Percentiles rank a stretch among this genome's conserved stretches.
phyloP scores from a whole-genome alignment of 2,888 invertebrate species.

The Harpalus rubripes region DNA sequence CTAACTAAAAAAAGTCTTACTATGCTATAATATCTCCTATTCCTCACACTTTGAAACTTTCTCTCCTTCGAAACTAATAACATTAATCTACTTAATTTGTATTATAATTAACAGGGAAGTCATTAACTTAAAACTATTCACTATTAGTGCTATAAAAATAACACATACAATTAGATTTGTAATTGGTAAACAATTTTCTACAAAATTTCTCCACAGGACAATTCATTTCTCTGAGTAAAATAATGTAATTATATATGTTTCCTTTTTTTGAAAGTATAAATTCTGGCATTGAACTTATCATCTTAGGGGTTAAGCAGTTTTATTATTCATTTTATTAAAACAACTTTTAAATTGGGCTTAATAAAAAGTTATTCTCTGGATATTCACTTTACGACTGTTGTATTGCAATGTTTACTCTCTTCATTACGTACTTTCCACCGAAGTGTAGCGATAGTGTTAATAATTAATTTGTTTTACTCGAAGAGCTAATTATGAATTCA shows the following conservation, averaged over 20 bases:
- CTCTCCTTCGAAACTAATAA: too few species aligned
- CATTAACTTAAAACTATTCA: too few species aligned
- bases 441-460: not conserved
- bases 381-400: slow-evolving; percentile 37
- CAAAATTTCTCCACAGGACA: too few species aligned
- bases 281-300: slow-evolving; percentile 26
- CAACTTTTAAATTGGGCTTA: slow-evolving; percentile 49
- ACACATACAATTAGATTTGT: too few species aligned
- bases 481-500: not conserved
- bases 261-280: slow-evolving; percentile 16
- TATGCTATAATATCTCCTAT: too few species aligned
- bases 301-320: slow-evolving; percentile 28
- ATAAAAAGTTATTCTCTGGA: slow-evolving; percentile 10
- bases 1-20: too few species aligned
- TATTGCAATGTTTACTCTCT: slow-evolving; percentile 32
- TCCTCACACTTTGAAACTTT: too few species aligned
- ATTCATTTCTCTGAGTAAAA: not conserved
- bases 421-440: not conserved
- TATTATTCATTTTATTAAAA: slow-evolving; percentile 53
- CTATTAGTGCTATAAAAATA: too few species aligned
- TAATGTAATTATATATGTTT: not conserved
- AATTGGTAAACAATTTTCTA: too few species aligned
- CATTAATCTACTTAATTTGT: too few species aligned
- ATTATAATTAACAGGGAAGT: too few species aligned
- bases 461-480: not conserved